These are phyloP conservation scores for Colletes gigas DNA, from an alignment of 1,140 invertebrate species.

Conservation along the genomic window DNA sequence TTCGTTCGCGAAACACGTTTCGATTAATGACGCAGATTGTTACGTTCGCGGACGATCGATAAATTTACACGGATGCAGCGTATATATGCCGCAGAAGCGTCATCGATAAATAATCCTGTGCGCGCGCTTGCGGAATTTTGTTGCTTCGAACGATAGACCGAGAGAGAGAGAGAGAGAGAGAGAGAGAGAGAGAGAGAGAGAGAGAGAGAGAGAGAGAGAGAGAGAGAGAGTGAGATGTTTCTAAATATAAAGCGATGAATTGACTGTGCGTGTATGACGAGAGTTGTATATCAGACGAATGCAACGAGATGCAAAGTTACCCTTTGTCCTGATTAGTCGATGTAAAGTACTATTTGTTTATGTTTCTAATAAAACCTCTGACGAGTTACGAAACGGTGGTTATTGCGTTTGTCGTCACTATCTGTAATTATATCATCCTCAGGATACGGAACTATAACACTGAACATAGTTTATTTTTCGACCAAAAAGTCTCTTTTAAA, in stretches of 20 bases:
- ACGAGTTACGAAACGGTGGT: slow-evolving; percentile 6
- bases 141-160: neutral
- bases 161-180: neutral
- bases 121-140: neutral
- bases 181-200: neutral
- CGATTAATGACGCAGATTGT: neutral
- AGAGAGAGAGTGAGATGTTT: neutral
- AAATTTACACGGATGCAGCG: neutral
- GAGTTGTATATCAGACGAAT: neutral
- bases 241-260: slow-evolving; percentile 14
- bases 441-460: too few species aligned
- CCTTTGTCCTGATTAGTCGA: slow-evolving; percentile 4
- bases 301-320: neutral
- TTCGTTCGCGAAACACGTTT: neutral
- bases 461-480: too few species aligned
- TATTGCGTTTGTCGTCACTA: neutral
- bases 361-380: slow-evolving; percentile 65
- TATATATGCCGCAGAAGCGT: neutral
- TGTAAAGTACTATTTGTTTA: slow-evolving; percentile 64
- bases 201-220: neutral
- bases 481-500: too few species aligned
- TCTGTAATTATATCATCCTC: neutral
- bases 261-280: neutral
- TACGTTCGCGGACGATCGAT: neutral
- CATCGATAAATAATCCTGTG: neutral